Percentiles rank a stretch among this genome's conserved stretches.
Conservation (phyloP, 1,140 invertebrate species). For the Lucilia cuprina region DNA sequence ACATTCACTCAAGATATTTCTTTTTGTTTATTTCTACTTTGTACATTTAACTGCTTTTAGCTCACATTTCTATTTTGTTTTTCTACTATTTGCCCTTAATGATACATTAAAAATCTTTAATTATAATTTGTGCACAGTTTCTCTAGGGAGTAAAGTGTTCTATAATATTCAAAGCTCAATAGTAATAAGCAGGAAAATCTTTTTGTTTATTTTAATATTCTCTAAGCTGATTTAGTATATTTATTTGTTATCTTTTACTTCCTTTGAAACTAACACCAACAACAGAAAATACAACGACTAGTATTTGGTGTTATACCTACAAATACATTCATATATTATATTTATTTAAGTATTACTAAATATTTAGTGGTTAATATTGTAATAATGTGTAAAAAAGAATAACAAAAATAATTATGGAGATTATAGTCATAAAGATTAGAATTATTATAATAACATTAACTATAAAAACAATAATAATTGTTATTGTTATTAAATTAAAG, state of each 20-base stretch:
- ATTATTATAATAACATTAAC: too few species aligned
- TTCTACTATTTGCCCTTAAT: too few species aligned
- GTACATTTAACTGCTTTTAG: too few species aligned
- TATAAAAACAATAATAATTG: too few species aligned
- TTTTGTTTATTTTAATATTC: neutral
- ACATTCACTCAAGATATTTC: slow-evolving; percentile 16
- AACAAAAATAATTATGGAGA: neutral
- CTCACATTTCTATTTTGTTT: too few species aligned
- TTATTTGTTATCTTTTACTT: neutral
- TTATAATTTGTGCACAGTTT: neutral
- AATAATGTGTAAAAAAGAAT: neutral
- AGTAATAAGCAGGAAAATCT: too few species aligned
- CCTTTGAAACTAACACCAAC: neutral
- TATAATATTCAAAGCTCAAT: neutral
- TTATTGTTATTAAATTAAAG: too few species aligned
- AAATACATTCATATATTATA: too few species aligned
- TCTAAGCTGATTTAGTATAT: neutral
- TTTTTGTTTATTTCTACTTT: neutral
- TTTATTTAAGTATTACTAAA: too few species aligned
- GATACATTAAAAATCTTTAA: neutral
- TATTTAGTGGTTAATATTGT: too few species aligned
- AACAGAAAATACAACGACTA: too few species aligned
- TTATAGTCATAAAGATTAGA: neutral
- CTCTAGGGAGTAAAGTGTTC: neutral
- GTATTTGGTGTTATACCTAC: too few species aligned